Base-by-base conservation (phyloP, 2,797 vertebrate species). In the Sebastes reedi region DNA sequence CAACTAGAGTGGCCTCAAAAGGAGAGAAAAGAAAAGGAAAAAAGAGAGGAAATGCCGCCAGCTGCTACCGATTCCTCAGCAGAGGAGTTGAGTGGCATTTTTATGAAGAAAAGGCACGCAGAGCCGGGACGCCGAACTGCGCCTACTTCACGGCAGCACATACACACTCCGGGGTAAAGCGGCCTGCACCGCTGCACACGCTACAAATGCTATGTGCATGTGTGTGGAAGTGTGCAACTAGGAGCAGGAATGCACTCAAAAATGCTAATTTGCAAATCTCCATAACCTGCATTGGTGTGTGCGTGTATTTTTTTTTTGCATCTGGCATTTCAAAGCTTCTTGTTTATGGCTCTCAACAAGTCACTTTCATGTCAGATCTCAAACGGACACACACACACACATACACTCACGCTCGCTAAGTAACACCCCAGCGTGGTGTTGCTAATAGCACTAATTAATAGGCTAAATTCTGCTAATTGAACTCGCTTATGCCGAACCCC, bases 381-480 rank as follows among this genome's bases (percentile, higher is more conserved):
- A 84, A 87, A 89, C 68, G 78, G 84, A 84, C 87, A 89, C 77
- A 69, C 78, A 61, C 66, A 70, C 66, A 61, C 81, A 72, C 71
- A 61, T 66, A 34, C 75, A 75, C 66, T 71, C 67, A 58, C 71
- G 62, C 82, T 75, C 72, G 55, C 72, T 60, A 59, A 83, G 82
- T 85, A 89, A 88, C 90, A 86, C 81, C 89, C 83, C 88, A 79
- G 82, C 78, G 60, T 88, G 82, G 77, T 88, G 75, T 90, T 80
- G 85, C 90, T 94, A 92, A 93, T 93, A 90, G 91, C 81, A 73
- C 91, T 94, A 95, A 95, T 95, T 94, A 94, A 94, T 92, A 88
- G 91, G 91, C 89, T 94, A 93, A 92, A 95, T 94, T 95, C 87
- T 89, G 89, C 94, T 95, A 95, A 95, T 94, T 94, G 93, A 94